Base-by-base conservation (phyloP, 2,797 vertebrate species). In the Alauda arvensis region DNA sequence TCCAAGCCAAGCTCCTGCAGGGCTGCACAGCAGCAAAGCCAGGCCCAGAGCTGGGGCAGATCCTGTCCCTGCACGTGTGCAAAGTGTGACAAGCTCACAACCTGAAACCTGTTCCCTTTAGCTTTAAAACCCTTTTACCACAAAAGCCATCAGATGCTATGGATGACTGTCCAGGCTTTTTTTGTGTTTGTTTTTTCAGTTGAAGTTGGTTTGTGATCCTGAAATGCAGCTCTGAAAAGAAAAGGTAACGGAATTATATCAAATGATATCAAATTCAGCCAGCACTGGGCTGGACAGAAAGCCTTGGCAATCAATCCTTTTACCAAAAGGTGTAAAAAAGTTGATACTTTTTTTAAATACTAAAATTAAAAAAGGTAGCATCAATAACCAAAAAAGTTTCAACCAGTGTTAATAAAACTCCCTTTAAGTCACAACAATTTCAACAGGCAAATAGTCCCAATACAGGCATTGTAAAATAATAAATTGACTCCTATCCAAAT, bases 331-430 rank as follows among this genome's bases (percentile, higher is more conserved):
- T 91, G 80, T 95, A 94, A 89, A 95, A 94, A 94, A 92, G 83
- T 78, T 85, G 89, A 77, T 59, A n/a, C n/a, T n/a, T n/a, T n/a
- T n/a, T n/a, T n/a, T n/a, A n/a, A n/a, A 69, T 90, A 82, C 55
- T 90, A 87, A 86, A 94, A 95, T 90, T 92, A 60, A 89, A 94
- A 95, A 95, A 95, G 77, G 88, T 93, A 93, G 88, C 91, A 93
- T 94, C 93, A 81, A 89, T 92, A 91, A 94, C 92, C 78, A 87
- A 93, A 93, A 93, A 90, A 88, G 69, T 90, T 93, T 90, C 91
- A 94, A 93, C 90, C 94, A 94, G 85, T 94, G 91, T 96, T 93
- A 95, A 96, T 91, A 93, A 91, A 95, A 95, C 92, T 96, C 95
- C 93, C 95, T 95, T 95, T 95, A 91, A 92, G 83, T 95, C 91